Conservation (phyloP, 2,797 vertebrate species). For the Schizopygopsis malacanthus region DNA sequence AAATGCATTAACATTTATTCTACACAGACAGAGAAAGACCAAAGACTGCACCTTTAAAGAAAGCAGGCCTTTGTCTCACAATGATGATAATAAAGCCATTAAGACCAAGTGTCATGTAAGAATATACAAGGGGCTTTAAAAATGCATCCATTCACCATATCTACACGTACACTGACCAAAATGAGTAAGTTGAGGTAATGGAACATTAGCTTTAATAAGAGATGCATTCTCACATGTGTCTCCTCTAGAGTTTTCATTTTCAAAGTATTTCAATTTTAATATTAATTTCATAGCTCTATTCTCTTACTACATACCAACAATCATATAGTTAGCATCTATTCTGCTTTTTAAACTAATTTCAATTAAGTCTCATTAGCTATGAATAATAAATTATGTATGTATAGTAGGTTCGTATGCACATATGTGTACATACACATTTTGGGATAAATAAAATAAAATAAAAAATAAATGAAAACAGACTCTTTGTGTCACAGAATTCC, state of each 20-base stretch:
- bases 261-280: not conserved
- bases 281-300: not conserved
- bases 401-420: not conserved
- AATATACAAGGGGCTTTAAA: constrained; percentile 70
- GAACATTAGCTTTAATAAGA: not conserved
- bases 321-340: not conserved
- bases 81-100: constrained; percentile 81
- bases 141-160: constrained; percentile 63
- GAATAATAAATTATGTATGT: not conserved
- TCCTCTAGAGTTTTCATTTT: not conserved
- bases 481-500: constrained; percentile 17
- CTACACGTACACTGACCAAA: constrained; percentile 33
- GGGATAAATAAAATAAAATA: not conserved
- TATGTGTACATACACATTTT: not conserved
- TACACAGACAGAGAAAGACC: constrained; percentile 34
- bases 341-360: not conserved
- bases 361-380: not conserved
- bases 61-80: constrained; percentile 73
- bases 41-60: constrained; percentile 73
- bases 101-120: constrained; percentile 81
- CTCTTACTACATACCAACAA: not conserved
- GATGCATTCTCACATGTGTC: not conserved
- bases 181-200: not conserved
- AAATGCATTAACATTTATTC: constrained; percentile 72
- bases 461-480: not conserved